Percentiles rank a stretch among this genome's conserved stretches.
These are phyloP conservation scores for Papilio machaon DNA, from an alignment of 1,140 invertebrate species.

Conservation along the genomic window DNA sequence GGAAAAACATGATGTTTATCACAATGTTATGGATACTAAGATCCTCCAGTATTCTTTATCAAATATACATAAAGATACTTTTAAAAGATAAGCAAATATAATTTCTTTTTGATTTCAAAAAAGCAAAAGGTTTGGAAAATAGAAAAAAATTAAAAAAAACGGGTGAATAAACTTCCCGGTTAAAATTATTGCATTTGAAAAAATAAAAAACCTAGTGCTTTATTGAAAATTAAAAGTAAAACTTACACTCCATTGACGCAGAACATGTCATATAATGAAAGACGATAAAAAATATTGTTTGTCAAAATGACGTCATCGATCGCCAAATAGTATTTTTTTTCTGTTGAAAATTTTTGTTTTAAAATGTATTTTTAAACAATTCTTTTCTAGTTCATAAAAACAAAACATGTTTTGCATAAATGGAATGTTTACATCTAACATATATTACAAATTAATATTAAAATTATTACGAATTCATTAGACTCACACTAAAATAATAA, in stretches of 20 bases:
- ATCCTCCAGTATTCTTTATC: constrained; percentile 71
- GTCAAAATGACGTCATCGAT: neutral
- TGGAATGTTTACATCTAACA: constrained; percentile 75
- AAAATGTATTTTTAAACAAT: constrained; percentile 29
- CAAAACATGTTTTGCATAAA: constrained; percentile 76
- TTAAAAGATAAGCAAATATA: constrained; percentile 66
- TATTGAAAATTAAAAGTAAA: constrained; percentile 65
- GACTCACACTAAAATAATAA: constrained; percentile 76
- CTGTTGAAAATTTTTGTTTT: neutral
- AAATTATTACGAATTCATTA: constrained; percentile 80
- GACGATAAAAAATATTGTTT: neutral
- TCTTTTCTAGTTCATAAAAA: constrained; percentile 19
- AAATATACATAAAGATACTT: constrained; percentile 78
- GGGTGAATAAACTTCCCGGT: neutral
- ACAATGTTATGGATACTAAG: constrained; percentile 77
- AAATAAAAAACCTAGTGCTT: constrained; percentile 71
- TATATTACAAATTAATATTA: constrained; percentile 78
- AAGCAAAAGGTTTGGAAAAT: constrained; percentile 68
- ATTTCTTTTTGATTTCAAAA: constrained; percentile 66
- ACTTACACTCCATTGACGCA: constrained; percentile 72
- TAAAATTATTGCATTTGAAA: constrained; percentile 45
- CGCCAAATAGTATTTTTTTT: neutral
- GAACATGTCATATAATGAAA: constrained; percentile 55
- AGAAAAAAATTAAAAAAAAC: constrained; percentile 46
- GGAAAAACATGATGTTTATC: constrained; percentile 80